Evolutionary conservation across 2,113 vertebrate genomes (phyloP), one percentile per base, ranked within the genome.

Genomic region (Trematomus loennbergii): DNA sequence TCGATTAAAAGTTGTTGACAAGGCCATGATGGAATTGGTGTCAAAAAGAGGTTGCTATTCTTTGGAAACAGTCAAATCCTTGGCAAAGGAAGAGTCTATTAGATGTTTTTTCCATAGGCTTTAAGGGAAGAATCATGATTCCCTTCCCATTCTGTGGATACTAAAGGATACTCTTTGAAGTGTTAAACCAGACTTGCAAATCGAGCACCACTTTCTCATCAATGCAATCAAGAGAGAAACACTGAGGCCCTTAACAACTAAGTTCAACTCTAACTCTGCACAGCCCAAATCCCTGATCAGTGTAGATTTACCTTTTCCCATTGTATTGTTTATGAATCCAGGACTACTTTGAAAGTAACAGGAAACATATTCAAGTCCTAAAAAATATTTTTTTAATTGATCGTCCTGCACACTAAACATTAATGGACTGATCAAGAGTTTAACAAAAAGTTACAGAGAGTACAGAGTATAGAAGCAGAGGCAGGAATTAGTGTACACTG

Each of bases 151-250:
- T 66, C 78, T 53, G 67, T 72, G 86, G 85, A 86, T 72, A 83
- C 48, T 59, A 77, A 81, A 82, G 11, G 18, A 58, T 46, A 52
- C 7, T 52, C 71, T 90, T 90, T 93, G 88, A 91, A 83, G 78
- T 83, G 67, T 73, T 73, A 74, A 85, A 74, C 58, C 69, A 79
- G 69, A 87, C 58, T 75, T 73, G 70, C 74, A 84, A 79, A 83
- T 78, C 57, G 57, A 53, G 53, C 77, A 69, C 8, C 20, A 64
- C 67, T 75, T 87, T 76, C 71, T 86, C 74, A 78, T 83, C 52
- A 33, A 18, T 52, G 18, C 77, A 66, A 43, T 69, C 66, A 64
- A 55, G 60, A 73, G 29, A 72, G 58, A 74, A 76, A 49, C 46
- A 78, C 15, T 11, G 54, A 64, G 60, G 54, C 9, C 13, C 73